Conservation (phyloP, 2,797 vertebrate species). For the Oreortyx pictus region DNA sequence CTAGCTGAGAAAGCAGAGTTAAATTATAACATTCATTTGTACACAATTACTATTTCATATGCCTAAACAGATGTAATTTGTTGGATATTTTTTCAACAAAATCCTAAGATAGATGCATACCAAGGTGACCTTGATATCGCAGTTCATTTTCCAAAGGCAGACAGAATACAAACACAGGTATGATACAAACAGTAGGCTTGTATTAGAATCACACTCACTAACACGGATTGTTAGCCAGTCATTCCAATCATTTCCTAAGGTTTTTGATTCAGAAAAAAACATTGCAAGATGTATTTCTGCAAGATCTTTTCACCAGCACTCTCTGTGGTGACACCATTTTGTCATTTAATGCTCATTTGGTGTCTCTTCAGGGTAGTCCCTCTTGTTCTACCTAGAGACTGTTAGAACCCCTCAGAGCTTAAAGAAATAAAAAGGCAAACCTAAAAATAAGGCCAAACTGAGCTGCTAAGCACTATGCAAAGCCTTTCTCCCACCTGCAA, state of each 20-base stretch:
- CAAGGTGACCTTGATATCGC: constrained; percentile 29
- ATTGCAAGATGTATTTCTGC: neutral
- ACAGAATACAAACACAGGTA: neutral
- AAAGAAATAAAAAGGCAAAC: neutral
- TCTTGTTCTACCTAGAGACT: neutral
- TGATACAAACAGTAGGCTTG: neutral
- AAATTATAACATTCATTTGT: constrained; percentile 17
- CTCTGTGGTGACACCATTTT: neutral
- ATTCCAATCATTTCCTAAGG: neutral
- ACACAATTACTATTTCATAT: constrained; percentile 19
- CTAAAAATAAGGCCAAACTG: neutral
- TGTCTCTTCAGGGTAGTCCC: neutral
- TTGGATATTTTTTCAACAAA: neutral
- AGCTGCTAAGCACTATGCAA: neutral
- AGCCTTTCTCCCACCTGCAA: neutral
- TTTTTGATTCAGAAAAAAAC: neutral
- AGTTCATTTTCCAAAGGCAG: neutral
- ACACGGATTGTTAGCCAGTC: neutral
- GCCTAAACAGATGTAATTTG: neutral
- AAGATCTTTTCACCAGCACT: neutral
- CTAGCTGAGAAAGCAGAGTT: constrained; percentile 22
- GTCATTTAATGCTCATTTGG: neutral
- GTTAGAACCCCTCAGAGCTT: neutral
- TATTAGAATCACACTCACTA: neutral
- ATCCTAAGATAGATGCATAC: neutral